Base-by-base conservation (phyloP, 1,140 invertebrate genomes). In the Drosophila kanapiae region DNA sequence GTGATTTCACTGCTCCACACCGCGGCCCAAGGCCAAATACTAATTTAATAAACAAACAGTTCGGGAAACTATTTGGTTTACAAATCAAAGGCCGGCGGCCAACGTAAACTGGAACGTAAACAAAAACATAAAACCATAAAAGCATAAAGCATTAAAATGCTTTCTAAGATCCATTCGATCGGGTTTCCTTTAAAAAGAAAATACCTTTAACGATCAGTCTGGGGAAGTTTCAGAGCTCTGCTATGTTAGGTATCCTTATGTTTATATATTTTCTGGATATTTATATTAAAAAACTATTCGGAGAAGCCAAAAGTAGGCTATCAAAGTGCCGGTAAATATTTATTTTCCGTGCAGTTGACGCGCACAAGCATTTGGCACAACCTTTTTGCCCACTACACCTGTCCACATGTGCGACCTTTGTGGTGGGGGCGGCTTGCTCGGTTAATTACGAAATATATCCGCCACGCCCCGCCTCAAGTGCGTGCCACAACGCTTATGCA, bases 21-120 rank as follows among this genome's bases (percentile, higher is more conserved):
- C 23, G 3, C 23, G 3, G 18, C 11, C 35, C 35, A n/a, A 37
- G 37, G 53, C 47, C 38, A 57, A 64, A 47, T n/a, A 45, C 61
- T 87, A 87, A 86, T 86, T 80, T 79, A 86, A 87, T 86, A 86
- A 86, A 86, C 83, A 86, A 86, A 86, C 83, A 87, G 67, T 67
- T 72, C 42, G 81, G 80, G 58, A 86, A 86, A 77, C 80, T 87
- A 87, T 86, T 86, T 87, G 67, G 67, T 76, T 64, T 82, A 82
- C 64, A 71, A 84, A 80, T 68, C 75, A 76, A 77, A 77, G 61
- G 61, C 74, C 42, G 54, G 60, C 71, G 54, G 54, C 37, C 13
- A 68, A 49, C 56, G 69, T 35, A 71, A 72, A 71, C 53, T 51
- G 53, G 69, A 72, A 45, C 69, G 27, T 37, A 35, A 4, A 31